Percentiles rank a stretch among this genome's conserved stretches.
These are phyloP conservation scores for Hestina assimilis DNA, from an alignment of 1,140 invertebrate species.

Conservation along the genomic window DNA sequence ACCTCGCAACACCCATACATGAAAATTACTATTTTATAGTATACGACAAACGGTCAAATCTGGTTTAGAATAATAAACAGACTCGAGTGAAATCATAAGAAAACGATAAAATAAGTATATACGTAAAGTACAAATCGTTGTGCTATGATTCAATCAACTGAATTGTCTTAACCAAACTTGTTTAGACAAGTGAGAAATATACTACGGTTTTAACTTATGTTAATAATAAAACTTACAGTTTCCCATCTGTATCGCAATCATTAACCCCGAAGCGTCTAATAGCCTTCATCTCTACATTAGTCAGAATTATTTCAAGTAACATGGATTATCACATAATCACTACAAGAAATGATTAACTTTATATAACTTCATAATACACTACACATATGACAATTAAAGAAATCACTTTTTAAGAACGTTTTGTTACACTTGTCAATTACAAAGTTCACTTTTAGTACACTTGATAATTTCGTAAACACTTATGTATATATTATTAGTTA, in stretches of 20 bases:
- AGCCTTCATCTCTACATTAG: conserved; percentile 59
- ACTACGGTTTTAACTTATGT: not conserved
- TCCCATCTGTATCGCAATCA: conserved; percentile 60
- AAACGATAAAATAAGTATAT: too few relatives aligned
- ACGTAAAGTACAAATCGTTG: too few relatives aligned
- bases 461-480: too few relatives aligned
- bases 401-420: not conserved
- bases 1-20: too few relatives aligned
- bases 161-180: not conserved
- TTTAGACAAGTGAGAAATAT: conserved; percentile 11
- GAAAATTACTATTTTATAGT: too few relatives aligned
- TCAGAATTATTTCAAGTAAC: conserved; percentile 30
- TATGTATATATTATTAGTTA: conserved; percentile 6
- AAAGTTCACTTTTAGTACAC: too few relatives aligned
- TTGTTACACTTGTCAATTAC: not conserved
- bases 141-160: too few relatives aligned
- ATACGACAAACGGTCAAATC: too few relatives aligned
- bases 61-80: too few relatives aligned
- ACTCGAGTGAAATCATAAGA: too few relatives aligned
- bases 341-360: conserved; percentile 2
- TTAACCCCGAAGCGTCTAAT: conserved; percentile 37
- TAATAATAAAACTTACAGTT: conserved; percentile 52
- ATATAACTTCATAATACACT: conserved; percentile 15
- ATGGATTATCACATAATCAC: conserved; percentile 19
- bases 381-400: not conserved